phyloP scores from a whole-genome alignment of 2,113 vertebrate species.

The Dipodomys merriami region DNA sequence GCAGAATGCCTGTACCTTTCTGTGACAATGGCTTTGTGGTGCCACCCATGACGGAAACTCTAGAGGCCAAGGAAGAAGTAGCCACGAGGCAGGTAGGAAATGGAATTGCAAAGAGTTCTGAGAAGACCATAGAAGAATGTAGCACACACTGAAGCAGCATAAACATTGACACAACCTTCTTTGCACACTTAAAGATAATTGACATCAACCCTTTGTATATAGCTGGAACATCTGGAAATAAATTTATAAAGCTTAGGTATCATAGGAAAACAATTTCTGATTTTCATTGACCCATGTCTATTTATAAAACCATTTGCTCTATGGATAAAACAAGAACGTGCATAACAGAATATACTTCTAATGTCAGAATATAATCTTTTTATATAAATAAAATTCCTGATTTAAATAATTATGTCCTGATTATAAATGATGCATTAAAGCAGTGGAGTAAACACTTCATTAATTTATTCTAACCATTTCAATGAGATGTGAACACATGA shows the following conservation, averaged over 20 bases:
- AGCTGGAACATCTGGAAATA: neutral
- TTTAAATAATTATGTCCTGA: neutral
- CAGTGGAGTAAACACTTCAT: neutral
- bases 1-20: neutral
- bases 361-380: neutral
- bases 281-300: neutral
- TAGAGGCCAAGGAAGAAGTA: neutral
- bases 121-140: neutral
- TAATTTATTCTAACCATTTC: slow-evolving; percentile 25
- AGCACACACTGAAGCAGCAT: neutral
- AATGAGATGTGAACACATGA: neutral
- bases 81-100: neutral
- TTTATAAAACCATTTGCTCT: neutral
- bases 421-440: neutral
- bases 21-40: neutral
- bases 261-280: neutral
- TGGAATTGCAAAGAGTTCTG: neutral
- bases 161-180: neutral
- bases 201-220: neutral
- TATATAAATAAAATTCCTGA: neutral
- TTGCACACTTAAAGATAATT: neutral
- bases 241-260: neutral
- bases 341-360: neutral
- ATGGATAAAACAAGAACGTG: neutral
- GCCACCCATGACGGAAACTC: neutral